A percentile compares a stretch with the other conserved stretches of the same genome.
Conservation (phyloP, 1,140 invertebrate genomes). For the Cataglyphis hispanica region DNA sequence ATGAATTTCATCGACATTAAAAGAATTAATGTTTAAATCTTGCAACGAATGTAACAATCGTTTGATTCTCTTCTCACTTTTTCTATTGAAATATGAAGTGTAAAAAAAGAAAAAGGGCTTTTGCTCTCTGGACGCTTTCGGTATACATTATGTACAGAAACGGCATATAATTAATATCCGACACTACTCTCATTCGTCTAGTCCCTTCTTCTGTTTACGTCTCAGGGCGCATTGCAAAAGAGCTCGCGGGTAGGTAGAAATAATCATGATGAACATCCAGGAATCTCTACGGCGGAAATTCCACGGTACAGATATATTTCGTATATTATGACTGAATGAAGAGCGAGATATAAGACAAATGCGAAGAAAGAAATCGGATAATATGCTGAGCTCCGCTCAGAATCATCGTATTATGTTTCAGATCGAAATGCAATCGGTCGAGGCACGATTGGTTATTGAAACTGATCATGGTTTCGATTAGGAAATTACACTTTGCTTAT, state of each 20-base stretch:
- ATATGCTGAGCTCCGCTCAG: neutral
- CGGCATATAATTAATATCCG: conserved; percentile 32
- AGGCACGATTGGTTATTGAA: neutral
- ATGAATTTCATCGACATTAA: neutral
- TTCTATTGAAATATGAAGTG: neutral
- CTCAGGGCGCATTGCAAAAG: conserved; percentile 31
- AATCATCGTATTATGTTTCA: neutral
- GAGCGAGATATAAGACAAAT: conserved; percentile 12
- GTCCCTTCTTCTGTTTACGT: conserved; percentile 37
- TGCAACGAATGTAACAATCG: neutral
- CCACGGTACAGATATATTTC: conserved; percentile 33
- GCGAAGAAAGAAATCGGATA: conserved; percentile 28
- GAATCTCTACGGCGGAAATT: conserved; percentile 41
- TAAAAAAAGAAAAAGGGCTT: neutral
- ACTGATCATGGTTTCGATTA: conserved; percentile 12
- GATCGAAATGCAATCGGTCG: neutral
- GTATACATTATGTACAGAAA: neutral
- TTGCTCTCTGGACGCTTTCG: neutral
- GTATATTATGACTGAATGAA: conserved; percentile 38
- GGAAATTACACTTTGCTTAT: neutral
- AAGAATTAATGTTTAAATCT: neutral
- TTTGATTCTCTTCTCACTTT: conserved; percentile 22
- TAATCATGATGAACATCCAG: conserved; percentile 71
- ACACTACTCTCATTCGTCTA: conserved; percentile 1
- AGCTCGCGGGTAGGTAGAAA: conserved; percentile 32